A percentile compares a stretch with the other conserved stretches of the same genome.
phyloP scores from a whole-genome alignment of 2,888 invertebrate genomes.

The Polyommatus iphigenia region DNA sequence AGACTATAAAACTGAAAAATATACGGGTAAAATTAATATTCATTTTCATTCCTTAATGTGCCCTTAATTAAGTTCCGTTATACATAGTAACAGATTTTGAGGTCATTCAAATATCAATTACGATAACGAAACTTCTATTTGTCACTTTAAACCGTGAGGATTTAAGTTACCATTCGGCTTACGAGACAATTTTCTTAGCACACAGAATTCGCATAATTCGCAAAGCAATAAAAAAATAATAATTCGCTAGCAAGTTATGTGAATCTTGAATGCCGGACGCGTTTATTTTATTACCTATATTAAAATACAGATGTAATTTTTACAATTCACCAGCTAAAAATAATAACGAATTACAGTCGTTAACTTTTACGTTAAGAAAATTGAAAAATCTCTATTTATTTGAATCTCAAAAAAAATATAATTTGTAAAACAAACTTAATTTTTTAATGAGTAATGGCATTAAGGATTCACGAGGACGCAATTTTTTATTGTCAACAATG shows the following conservation, averaged over 20 bases:
- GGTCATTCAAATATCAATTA: no score
- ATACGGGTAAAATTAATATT: neutral
- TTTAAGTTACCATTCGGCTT: neutral
- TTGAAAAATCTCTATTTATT: conserved; percentile 6
- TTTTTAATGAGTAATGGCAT: conserved; percentile 51
- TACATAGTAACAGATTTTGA: no score
- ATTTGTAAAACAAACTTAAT: neutral
- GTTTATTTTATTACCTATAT: conserved; percentile 48
- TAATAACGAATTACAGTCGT: neutral
- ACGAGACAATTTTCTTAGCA: neutral
- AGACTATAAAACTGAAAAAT: neutral
- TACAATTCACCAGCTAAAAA: conserved; percentile 44
- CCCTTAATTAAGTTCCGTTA: no score
- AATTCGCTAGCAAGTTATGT: conserved; percentile 56
- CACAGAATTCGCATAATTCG: conserved; percentile 63
- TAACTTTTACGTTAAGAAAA: neutral
- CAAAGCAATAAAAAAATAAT: conserved; percentile 51
- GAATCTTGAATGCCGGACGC: conserved; percentile 75
- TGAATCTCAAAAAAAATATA: conserved; percentile 41
- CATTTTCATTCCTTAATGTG: no score
- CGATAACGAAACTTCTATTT: no score
- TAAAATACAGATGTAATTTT: conserved; percentile 55
- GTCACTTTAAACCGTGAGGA: no score
- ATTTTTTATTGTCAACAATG: conserved; percentile 45
- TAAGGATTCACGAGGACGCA: conserved; percentile 78